Percentiles rank a stretch among this genome's conserved stretches.
Evolutionary conservation across 2,888 invertebrate genomes (phyloP).

Genomic region (Apodemia zela): DNA sequence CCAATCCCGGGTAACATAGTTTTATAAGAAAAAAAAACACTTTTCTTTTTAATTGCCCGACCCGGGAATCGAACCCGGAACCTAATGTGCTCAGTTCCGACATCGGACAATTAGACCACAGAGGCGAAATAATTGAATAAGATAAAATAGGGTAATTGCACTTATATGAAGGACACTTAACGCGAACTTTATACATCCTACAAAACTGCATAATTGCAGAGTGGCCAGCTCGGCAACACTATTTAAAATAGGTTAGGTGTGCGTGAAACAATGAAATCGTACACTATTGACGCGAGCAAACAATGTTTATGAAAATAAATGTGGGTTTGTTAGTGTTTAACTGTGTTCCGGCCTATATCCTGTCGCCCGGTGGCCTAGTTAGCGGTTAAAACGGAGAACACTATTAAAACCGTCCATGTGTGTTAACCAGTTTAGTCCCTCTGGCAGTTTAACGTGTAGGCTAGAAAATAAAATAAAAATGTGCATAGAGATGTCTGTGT

Average conservation of each 20-base stretch:
- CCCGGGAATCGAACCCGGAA: no score
- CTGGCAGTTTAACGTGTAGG: constrained; percentile 50
- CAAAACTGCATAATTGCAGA: background rate
- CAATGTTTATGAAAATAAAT: constrained; percentile 32
- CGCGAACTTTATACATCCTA: background rate
- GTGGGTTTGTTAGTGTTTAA: constrained; percentile 38
- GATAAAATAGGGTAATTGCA: constrained; percentile 2
- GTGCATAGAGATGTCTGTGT: constrained; percentile 38
- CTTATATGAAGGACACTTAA: background rate
- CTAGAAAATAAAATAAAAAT: constrained; percentile 52
- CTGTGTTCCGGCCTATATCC: constrained; percentile 39
- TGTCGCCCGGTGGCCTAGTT: constrained; percentile 46
- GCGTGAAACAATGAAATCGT: constrained; percentile 9
- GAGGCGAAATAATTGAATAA: no score
- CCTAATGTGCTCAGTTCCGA: no score
- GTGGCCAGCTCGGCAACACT: constrained; percentile 37
- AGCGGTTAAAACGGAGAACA: constrained; percentile 47
- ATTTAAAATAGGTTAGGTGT: constrained; percentile 42
- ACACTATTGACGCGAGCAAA: constrained; percentile 20
- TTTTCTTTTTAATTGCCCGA: no score
- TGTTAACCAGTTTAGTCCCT: constrained; percentile 65
- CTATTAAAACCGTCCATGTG: constrained; percentile 67
- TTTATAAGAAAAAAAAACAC: no score
- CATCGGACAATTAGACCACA: no score
- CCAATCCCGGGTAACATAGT: no score